These are phyloP conservation scores for Trilocha varians DNA, from an alignment of 2,888 invertebrate species.

Conservation along the genomic window DNA sequence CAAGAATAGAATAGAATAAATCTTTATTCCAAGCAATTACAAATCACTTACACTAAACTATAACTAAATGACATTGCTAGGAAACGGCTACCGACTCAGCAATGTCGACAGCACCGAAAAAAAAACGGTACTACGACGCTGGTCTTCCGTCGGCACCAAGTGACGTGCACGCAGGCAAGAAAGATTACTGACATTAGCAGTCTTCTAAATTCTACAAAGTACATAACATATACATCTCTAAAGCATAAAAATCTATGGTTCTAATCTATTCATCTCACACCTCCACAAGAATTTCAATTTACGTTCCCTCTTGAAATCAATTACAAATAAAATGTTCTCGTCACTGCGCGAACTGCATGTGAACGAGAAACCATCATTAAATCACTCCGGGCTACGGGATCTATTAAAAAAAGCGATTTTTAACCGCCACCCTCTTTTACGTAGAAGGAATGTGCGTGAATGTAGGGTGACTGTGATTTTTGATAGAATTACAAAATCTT, in stretches of 20 bases:
- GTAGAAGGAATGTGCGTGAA: slow-evolving; percentile 12
- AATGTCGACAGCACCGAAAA: too few relatives aligned
- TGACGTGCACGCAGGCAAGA: not conserved
- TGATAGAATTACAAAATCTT: not conserved
- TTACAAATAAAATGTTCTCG: slow-evolving; percentile 55
- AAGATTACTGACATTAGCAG: not conserved
- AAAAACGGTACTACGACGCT: not conserved
- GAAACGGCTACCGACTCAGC: too few relatives aligned
- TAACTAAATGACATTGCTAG: too few relatives aligned
- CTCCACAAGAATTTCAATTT: slow-evolving; percentile 59
- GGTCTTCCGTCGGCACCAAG: too few relatives aligned
- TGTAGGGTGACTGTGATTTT: not conserved
- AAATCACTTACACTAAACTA: too few relatives aligned
- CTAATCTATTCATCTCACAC: slow-evolving; percentile 45
- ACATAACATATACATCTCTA: not conserved
- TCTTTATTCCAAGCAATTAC: too few relatives aligned
- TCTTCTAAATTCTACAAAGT: not conserved
- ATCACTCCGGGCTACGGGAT: slow-evolving; percentile 61
- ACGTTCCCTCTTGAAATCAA: slow-evolving; percentile 53
- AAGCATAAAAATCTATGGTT: slow-evolving; percentile 15
- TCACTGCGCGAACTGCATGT: slow-evolving; percentile 54
- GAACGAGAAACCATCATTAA: slow-evolving; percentile 55
- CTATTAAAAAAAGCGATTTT: slow-evolving; percentile 66
- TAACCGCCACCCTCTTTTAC: slow-evolving; percentile 38
- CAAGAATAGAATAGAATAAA: too few relatives aligned